These are phyloP conservation scores for Thripadectes ignobilis DNA, from an alignment of 2,797 vertebrate species.

Conservation along the genomic window DNA sequence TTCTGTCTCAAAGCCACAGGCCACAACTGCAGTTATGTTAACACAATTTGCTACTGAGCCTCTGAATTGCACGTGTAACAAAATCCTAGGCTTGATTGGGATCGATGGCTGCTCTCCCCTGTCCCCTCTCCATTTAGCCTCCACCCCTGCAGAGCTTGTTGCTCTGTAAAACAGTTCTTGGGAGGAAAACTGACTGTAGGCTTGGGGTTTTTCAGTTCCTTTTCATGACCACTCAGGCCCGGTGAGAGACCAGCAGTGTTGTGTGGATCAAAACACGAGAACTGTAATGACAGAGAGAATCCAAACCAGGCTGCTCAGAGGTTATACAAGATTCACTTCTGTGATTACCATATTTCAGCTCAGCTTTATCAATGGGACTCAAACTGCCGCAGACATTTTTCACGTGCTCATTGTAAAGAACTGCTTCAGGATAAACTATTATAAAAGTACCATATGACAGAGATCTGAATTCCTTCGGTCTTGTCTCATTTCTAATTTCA, in stretches of 20 bases:
- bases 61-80: background rate
- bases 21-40: conserved; percentile 7
- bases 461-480: background rate
- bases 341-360: background rate
- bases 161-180: background rate
- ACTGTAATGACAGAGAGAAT: background rate
- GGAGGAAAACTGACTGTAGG: background rate
- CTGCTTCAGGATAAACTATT: background rate
- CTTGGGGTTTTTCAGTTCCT: background rate
- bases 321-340: background rate
- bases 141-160: background rate
- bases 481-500: background rate
- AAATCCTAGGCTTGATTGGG: background rate
- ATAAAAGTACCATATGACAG: background rate
- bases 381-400: background rate
- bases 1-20: conserved; percentile 23
- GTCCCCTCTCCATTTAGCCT: background rate
- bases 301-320: background rate
- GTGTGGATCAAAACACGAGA: background rate
- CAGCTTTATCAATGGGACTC: background rate
- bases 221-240: background rate
- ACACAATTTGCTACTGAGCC: background rate
- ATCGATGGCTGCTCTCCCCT: background rate
- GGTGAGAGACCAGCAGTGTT: background rate
- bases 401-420: background rate